Evolutionary conservation across 2,113 vertebrate species (phyloP), one percentile per base, ranked within the genome.

Genomic region (Chiloscyllium plagiosum): DNA sequence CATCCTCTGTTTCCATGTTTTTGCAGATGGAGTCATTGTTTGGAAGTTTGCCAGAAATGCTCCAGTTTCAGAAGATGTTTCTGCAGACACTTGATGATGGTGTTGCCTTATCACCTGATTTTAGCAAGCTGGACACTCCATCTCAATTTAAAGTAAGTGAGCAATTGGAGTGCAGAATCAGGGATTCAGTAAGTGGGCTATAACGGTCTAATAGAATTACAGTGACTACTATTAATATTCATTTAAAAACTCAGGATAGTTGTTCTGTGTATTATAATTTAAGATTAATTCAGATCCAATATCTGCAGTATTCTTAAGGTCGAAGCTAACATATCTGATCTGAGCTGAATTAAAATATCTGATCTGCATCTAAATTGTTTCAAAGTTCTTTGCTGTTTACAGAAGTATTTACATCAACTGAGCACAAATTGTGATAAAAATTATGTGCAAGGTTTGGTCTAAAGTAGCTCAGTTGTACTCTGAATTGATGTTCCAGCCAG

Each of bases 21-120:
- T 69, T 69, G 72, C 95, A 99, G 99, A 99, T 99, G 99, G 99
- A 99, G 96, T 99, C 99, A n/a, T 97, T 99, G 96, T 99, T 99
- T 7, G 99, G 99, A 96, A 99, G 99, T 96, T 97, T 99, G 96
- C 99, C 99, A 22, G 99, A 99, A 97, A 99, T 99, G 99, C 96
- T 99, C 96, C 98, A 99, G 97, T 99, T 99, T 97, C 99, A 99
- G 97, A 99, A 98, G 97, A 98, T 99, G 96, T 99, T 99, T 97
- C 97, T 99, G 92, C 99, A 99, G 97, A 99, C 99, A 0, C 97
- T 99, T 94, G 99, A 99, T 96, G 99, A 99, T 96, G 98, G 98
- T 96, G 98, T 99, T 68, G 98, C 98, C 33, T 98, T 98, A 2
- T 98, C 98, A 4, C 98, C 98, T 5, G 98, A 99, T 97, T 99